Evolutionary conservation across 2,113 vertebrate genomes (phyloP), one percentile per base, ranked within the genome.

Genomic region (Rhombomys opimus): DNA sequence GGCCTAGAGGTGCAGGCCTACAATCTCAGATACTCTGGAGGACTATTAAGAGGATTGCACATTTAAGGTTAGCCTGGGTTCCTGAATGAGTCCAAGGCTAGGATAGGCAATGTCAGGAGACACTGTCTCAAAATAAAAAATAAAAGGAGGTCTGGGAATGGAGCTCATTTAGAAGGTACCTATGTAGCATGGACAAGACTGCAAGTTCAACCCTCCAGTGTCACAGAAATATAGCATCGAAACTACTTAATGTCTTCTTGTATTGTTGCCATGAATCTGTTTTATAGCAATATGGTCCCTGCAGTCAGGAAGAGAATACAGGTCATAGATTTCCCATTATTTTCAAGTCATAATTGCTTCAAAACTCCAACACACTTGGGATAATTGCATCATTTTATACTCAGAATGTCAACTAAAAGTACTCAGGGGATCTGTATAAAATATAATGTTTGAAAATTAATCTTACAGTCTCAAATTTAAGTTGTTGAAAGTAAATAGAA

Each of bases 401-500:
- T 52, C 65, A 87, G 32, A 87, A 87, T 87, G 50, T 70, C 85
- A 87, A 70, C 85, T n/a, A n/a, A 67, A 68, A 70, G 65, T 70
- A 54, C 85, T 87, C 65, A 25, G 52, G 85, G 46, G 85, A 54
- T 87, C 65, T 87, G 54, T 70, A 67, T 32, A 54, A 52, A 67
- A 70, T 54, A 68, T 22, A 68, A 35, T 52, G 11, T 87, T 70
- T 70, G 30, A 41, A 87, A 87, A 87, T 70, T 68, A 70, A 54
- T 70, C 85, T 70, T n/a, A 70, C 11, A 14, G 11, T 87, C 65
- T 87, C 13, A 67, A 70, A 46, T 87, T 46, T 70, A 87, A 72
- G 46, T 52, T 54, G 50, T 67, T 54, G 46, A 70, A 54, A 70
- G 20, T 68, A 68, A 67, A 87, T 87, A 52, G 63, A 68, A 86